A percentile compares a stretch with the other conserved stretches of the same genome.
These are phyloP conservation scores for Drosophila eohydei DNA, from an alignment of 2,888 invertebrate genomes.

Conservation along the genomic window DNA sequence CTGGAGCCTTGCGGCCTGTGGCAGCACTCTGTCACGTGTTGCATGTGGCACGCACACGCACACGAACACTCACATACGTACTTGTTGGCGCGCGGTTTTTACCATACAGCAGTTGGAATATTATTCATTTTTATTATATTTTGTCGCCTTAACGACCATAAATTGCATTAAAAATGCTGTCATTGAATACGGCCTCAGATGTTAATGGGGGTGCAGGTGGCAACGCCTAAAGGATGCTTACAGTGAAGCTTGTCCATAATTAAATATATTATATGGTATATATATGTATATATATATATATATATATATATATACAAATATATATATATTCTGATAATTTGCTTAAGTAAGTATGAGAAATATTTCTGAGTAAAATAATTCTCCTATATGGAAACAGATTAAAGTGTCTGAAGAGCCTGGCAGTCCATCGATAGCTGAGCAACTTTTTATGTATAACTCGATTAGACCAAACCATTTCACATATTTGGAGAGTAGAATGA, in stretches of 20 bases:
- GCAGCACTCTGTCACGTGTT: constrained; percentile 72
- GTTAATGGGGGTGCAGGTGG: constrained; percentile 56
- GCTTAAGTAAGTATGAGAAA: neutral
- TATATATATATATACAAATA: neutral
- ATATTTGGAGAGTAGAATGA: too few relatives aligned
- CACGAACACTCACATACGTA: constrained; percentile 1
- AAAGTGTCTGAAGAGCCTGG: too few relatives aligned
- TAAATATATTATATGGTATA: constrained; percentile 5
- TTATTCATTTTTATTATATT: constrained; percentile 81
- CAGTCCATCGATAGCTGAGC: too few relatives aligned
- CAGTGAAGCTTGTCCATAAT: constrained; percentile 28
- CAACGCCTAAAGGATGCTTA: constrained; percentile 18
- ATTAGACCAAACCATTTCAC: too few relatives aligned
- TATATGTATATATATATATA: neutral
- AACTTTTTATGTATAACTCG: too few relatives aligned
- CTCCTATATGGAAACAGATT: too few relatives aligned
- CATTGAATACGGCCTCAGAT: constrained; percentile 64
- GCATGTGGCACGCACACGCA: constrained; percentile 51
- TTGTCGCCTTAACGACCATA: constrained; percentile 81
- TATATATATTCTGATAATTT: neutral
- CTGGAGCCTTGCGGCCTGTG: constrained; percentile 47
- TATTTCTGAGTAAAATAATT: too few relatives aligned
- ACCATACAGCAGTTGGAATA: constrained; percentile 66
- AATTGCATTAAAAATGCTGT: constrained; percentile 78
- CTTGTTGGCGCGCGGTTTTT: constrained; percentile 46